Conservation (phyloP, 2,888 invertebrate species). For the Tinea pellionella region DNA sequence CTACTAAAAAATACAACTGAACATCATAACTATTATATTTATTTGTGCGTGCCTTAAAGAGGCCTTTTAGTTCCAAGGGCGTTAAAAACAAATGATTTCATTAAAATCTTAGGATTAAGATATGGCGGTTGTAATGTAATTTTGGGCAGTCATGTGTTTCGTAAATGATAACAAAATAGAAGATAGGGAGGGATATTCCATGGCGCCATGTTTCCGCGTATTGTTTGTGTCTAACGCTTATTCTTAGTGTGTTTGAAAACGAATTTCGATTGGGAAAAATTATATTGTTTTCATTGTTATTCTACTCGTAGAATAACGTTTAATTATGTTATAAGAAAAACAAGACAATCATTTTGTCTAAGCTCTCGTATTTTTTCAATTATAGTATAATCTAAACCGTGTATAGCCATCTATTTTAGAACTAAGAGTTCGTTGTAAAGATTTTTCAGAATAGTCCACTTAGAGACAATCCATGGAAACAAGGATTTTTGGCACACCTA, state of each 20-base stretch:
- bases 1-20: too few species aligned
- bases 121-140: neutral
- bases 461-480: neutral
- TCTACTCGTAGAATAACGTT: too few species aligned
- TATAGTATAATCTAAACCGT: too few species aligned
- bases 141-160: neutral
- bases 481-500: neutral
- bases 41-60: too few species aligned
- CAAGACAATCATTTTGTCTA: too few species aligned
- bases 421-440: too few species aligned
- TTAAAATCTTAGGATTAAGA: neutral
- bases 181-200: neutral
- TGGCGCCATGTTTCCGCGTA: slow-evolving; percentile 10
- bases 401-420: too few species aligned
- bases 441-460: neutral
- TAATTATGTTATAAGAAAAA: too few species aligned
- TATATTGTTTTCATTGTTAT: neutral
- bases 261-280: neutral
- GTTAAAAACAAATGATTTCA: neutral
- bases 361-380: too few species aligned
- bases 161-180: neutral
- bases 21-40: too few species aligned
- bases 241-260: neutral
- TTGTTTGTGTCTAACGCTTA: neutral
- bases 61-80: too few species aligned